Evolutionary conservation across 2,797 vertebrate species (phyloP).

Genomic region (Pseudomugil gertrudae): DNA sequence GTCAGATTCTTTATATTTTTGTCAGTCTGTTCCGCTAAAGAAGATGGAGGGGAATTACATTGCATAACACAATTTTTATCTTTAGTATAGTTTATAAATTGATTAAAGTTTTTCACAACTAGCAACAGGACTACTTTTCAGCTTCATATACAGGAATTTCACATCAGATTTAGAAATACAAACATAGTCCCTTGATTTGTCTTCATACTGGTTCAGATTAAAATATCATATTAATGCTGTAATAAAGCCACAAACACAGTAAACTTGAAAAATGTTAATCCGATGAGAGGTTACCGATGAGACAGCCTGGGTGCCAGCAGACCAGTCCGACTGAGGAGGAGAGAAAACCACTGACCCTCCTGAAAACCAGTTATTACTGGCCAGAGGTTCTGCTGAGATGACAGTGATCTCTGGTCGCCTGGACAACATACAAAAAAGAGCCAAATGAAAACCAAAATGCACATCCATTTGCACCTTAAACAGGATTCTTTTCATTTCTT

Average conservation of each 20-base stretch:
- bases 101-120: not conserved
- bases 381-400: constrained; percentile 89
- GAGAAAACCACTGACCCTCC: constrained; percentile 76
- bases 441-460: not conserved
- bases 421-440: constrained; percentile 28
- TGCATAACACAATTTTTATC: not conserved
- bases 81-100: not conserved
- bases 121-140: not conserved
- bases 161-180: not conserved
- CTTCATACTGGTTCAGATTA: too few species aligned
- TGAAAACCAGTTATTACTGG: constrained; percentile 85
- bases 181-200: too few species aligned
- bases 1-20: not conserved
- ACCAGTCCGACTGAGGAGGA: constrained; percentile 81
- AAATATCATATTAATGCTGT: not conserved
- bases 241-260: not conserved
- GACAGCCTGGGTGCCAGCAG: constrained; percentile 79
- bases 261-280: not conserved
- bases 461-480: not conserved
- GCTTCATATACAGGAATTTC: not conserved
- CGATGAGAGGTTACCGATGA: constrained; percentile 79
- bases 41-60: not conserved
- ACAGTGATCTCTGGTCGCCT: constrained; percentile 94
- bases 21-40: not conserved
- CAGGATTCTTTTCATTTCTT: not conserved